Evolutionary conservation across 2,797 vertebrate species (phyloP).

Genomic region (Monodelphis domestica): DNA sequence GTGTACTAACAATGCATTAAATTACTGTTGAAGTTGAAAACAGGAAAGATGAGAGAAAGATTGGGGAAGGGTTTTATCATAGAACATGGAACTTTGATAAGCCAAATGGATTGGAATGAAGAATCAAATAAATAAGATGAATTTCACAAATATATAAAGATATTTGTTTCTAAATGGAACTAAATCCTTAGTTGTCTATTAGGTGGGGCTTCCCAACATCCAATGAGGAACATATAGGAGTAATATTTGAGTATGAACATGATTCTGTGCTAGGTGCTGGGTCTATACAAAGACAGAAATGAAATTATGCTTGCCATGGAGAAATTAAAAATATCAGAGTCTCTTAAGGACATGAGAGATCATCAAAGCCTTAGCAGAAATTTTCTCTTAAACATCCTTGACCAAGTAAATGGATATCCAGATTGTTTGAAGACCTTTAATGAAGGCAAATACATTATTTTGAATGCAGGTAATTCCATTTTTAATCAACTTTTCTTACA

Average conservation of each 20-base stretch:
- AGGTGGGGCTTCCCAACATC: neutral
- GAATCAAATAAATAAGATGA: too few species aligned
- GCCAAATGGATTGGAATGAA: too few species aligned
- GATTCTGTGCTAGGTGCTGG: neutral
- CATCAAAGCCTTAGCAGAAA: neutral
- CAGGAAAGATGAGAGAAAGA: too few species aligned
- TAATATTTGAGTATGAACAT: neutral
- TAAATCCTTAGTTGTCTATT: neutral
- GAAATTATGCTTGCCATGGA: neutral
- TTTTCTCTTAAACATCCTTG: neutral
- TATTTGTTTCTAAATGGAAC: neutral
- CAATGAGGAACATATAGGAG: neutral
- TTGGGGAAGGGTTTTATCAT: too few species aligned
- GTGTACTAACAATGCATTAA: too few species aligned
- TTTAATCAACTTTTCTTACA: neutral
- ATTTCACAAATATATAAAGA: neutral
- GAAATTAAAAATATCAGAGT: neutral
- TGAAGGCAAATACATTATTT: neutral
- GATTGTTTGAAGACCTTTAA: neutral
- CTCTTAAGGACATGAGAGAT: neutral
- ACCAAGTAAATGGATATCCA: neutral
- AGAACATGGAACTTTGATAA: too few species aligned
- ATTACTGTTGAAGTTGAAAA: too few species aligned
- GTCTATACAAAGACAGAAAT: neutral
- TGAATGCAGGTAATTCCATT: neutral